Evolutionary conservation across 2,797 vertebrate genomes (phyloP).

Genomic region (Danio aesculapii): DNA sequence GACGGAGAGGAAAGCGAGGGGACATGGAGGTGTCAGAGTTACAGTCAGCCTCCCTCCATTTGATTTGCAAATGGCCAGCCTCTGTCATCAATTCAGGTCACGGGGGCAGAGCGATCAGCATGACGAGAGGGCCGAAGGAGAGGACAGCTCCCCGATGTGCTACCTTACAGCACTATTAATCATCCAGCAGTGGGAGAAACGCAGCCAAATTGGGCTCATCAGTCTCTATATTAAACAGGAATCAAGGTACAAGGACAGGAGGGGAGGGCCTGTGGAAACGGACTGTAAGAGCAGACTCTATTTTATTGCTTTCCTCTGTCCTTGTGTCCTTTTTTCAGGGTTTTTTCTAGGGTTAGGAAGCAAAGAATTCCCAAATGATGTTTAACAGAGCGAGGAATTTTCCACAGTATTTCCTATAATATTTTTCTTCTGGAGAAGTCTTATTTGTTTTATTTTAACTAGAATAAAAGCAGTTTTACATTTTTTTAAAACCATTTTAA

Average conservation of each 20-base stretch:
- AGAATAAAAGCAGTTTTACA: no score
- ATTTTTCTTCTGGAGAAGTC: no score
- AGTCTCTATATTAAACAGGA: conserved; percentile 88
- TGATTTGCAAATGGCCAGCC: conserved; percentile 93
- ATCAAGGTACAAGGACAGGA: conserved; percentile 72
- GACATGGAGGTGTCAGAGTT: conserved; percentile 64
- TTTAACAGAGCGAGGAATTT: no score
- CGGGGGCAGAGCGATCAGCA: conserved; percentile 65
- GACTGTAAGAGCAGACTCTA: conserved; percentile 29
- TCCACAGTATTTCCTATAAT: no score
- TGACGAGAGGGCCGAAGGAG: conserved; percentile 54
- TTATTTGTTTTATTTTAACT: no score
- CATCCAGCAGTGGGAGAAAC: conserved; percentile 83
- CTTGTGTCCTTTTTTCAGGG: background rate
- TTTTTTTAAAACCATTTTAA: no score
- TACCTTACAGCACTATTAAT: conserved; percentile 89
- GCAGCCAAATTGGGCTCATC: conserved; percentile 88
- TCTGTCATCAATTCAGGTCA: conserved; percentile 89
- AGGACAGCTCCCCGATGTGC: conserved; percentile 86
- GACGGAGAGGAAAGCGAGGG: conserved; percentile 47
- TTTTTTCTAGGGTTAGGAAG: background rate
- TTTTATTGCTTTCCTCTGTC: conserved; percentile 37
- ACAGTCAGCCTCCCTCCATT: conserved; percentile 82
- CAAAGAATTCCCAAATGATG: no score
- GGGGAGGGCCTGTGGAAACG: conserved; percentile 37